Conservation (phyloP, 1,140 invertebrate genomes). For the Ptiloglossa arizonensis region DNA sequence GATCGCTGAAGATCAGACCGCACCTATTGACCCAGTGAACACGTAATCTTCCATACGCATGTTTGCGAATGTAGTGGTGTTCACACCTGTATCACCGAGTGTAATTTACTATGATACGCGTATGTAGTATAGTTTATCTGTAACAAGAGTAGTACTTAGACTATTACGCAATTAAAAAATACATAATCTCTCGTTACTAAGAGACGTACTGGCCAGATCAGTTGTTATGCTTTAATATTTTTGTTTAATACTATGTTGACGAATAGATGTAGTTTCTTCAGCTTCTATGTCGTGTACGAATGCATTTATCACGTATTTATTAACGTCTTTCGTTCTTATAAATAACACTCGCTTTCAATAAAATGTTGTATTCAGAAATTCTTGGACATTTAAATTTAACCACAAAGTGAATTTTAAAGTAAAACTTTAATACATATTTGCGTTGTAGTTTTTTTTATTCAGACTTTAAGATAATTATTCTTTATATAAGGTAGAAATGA, state of each 20-base stretch:
- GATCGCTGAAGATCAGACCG: conserved; percentile 33
- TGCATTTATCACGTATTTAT: no score
- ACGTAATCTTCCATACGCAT: background rate
- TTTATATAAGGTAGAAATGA: no score
- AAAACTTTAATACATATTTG: background rate
- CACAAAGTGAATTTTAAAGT: no score
- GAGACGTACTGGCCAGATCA: background rate
- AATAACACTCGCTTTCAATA: no score
- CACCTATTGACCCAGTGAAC: conserved; percentile 46
- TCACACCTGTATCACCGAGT: background rate
- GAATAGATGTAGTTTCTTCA: background rate
- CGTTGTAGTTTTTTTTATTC: background rate
- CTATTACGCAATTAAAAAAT: conserved; percentile 41
- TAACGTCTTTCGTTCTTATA: no score
- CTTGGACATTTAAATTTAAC: no score
- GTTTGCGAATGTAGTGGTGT: background rate
- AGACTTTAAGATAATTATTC: background rate
- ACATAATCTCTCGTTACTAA: background rate
- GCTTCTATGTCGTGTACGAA: no score
- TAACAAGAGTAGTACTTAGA: conserved; percentile 9
- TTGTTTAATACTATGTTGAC: background rate
- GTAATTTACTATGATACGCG: background rate
- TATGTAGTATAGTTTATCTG: background rate
- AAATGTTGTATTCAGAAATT: no score
- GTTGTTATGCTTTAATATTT: background rate